Conservation (phyloP, 2,797 vertebrate genomes). For the Epinephelus coioides region DNA sequence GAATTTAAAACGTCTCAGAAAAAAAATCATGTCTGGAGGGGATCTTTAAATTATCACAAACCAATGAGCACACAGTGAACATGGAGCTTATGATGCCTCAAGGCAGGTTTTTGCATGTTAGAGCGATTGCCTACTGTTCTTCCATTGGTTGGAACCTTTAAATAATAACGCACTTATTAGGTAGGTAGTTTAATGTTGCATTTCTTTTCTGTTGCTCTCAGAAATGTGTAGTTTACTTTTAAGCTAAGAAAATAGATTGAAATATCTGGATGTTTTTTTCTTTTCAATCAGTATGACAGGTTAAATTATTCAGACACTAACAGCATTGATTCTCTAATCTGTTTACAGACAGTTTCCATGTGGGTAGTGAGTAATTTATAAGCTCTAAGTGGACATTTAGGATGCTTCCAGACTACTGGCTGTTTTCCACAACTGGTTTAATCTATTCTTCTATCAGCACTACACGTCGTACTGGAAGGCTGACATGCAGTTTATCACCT, state of each 20-base stretch:
- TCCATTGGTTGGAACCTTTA: neutral
- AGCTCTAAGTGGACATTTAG: conserved; percentile 46
- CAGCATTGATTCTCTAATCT: conserved; percentile 29
- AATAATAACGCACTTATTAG: neutral
- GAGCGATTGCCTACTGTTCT: neutral
- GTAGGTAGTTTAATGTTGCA: too few relatives aligned
- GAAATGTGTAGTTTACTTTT: too few relatives aligned
- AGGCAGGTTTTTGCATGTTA: neutral
- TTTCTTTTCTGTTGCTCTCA: too few relatives aligned
- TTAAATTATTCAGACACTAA: conserved; percentile 15
- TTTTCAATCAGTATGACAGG: neutral
- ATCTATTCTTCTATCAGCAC: conserved; percentile 44
- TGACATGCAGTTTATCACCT: conserved; percentile 54
- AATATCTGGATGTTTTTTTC: neutral
- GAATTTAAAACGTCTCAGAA: neutral
- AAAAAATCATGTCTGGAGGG: neutral
- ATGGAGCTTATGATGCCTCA: neutral
- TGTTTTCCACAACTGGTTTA: conserved; percentile 22
- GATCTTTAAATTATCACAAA: conserved; percentile 5
- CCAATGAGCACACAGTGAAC: neutral
- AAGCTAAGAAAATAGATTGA: too few relatives aligned
- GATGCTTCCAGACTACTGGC: conserved; percentile 16
- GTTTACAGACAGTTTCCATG: conserved; percentile 15
- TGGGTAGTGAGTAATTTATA: conserved; percentile 46
- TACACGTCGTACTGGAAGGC: conserved; percentile 27